phyloP scores from a whole-genome alignment of 53 echinoderm and acorn worm species.

The Paelopatides confundens region DNA sequence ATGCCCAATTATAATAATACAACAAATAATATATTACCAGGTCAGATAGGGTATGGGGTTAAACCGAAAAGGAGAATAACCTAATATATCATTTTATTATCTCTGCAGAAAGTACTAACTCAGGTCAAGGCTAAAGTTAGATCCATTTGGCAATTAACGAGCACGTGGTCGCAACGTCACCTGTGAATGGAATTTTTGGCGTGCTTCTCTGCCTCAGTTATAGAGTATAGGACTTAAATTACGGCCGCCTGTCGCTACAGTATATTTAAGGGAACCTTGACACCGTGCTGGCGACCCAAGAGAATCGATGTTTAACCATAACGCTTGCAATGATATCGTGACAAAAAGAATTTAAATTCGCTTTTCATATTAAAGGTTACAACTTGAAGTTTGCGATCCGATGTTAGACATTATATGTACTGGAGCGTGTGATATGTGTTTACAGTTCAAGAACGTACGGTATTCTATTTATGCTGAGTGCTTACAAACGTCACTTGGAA shows the following conservation, averaged over 20 bases:
- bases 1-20: too few relatives aligned
- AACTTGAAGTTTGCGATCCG: too few relatives aligned
- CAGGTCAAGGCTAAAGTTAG: neutral
- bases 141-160: neutral
- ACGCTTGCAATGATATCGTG: neutral
- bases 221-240: neutral
- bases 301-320: neutral
- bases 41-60: too few relatives aligned
- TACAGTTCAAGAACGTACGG: slow-evolving; percentile 8
- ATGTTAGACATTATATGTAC: too few relatives aligned
- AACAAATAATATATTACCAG: too few relatives aligned
- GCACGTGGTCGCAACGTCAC: slow-evolving; percentile 7
- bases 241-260: slow-evolving; percentile 13
- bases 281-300: neutral
- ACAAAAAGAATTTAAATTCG: neutral
- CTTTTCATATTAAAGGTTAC: neutral
- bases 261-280: slow-evolving; percentile 4
- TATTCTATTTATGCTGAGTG: slow-evolving; percentile 11
- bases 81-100: too few relatives aligned
- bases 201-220: neutral
- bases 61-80: too few relatives aligned
- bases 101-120: neutral
- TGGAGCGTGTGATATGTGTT: slow-evolving; percentile 4
- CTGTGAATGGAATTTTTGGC: slow-evolving; percentile 25
- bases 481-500: neutral